Evolutionary conservation across 1,140 invertebrate genomes (phyloP).

Genomic region (Dysdera silvatica): DNA sequence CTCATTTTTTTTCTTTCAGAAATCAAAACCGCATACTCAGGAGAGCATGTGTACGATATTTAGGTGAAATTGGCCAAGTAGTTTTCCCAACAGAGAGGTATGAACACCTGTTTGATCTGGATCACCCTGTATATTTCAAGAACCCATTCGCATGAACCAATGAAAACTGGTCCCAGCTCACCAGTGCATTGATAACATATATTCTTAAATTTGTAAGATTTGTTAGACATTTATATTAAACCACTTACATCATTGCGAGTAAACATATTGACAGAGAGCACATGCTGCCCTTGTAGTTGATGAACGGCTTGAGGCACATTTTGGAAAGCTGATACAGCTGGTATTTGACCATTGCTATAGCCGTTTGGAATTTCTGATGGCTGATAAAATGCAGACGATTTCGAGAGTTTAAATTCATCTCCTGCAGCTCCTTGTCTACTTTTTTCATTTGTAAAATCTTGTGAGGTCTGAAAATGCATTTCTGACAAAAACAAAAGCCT

Average conservation of each 20-base stretch:
- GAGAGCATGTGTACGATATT: too few relatives aligned
- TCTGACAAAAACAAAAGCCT: background rate
- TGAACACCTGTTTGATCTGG: too few relatives aligned
- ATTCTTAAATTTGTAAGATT: too few relatives aligned
- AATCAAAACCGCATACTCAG: too few relatives aligned
- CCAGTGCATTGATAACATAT: too few relatives aligned
- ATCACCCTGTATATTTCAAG: too few relatives aligned
- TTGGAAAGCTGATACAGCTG: background rate
- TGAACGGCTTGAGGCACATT: background rate
- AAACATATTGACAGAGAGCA: conserved; percentile 78
- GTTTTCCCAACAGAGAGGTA: too few relatives aligned
- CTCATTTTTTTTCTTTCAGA: too few relatives aligned
- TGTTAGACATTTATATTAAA: background rate
- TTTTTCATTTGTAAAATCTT: conserved; percentile 18
- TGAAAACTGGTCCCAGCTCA: too few relatives aligned
- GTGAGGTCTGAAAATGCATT: conserved; percentile 9
- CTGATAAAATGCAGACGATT: background rate
- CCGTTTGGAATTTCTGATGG: background rate
- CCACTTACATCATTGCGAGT: conserved; percentile 60
- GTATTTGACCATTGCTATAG: background rate
- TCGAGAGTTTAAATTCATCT: too few relatives aligned
- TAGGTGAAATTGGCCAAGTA: too few relatives aligned
- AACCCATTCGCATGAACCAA: too few relatives aligned
- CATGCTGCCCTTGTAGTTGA: conserved; percentile 62
- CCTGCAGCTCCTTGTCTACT: conserved; percentile 7